Percentiles rank a stretch among this genome's conserved stretches.
phyloP scores from a whole-genome alignment of 2,888 invertebrate genomes.

The Eupithecia insigniata region DNA sequence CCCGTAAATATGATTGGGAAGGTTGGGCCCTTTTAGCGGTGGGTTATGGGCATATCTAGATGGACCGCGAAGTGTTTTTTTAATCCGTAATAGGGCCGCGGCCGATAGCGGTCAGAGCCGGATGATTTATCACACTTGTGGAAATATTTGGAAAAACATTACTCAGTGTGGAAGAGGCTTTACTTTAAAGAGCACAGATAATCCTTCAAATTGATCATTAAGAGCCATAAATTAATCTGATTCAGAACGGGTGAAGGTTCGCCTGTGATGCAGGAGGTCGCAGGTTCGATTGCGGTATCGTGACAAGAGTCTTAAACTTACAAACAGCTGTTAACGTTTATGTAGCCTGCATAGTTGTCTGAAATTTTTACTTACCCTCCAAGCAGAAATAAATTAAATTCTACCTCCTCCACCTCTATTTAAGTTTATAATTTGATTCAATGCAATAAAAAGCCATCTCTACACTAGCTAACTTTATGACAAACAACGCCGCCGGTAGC shows the following conservation, averaged over 20 bases:
- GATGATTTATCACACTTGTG: constrained; percentile 65
- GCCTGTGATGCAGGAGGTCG: neutral
- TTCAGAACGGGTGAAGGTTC: neutral
- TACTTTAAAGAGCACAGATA: neutral
- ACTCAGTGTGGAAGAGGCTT: constrained; percentile 45
- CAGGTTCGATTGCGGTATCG: neutral
- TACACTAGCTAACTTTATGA: constrained; percentile 33
- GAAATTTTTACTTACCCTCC: neutral
- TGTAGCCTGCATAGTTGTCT: too few relatives aligned
- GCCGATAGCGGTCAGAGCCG: constrained; percentile 63
- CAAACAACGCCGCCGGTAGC: constrained; percentile 40
- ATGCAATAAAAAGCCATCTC: constrained; percentile 35
- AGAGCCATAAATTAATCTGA: neutral
- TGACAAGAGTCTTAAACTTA: too few relatives aligned
- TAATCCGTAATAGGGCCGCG: constrained; percentile 74
- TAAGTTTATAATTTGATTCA: neutral
- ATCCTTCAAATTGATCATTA: neutral
- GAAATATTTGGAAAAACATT: constrained; percentile 54
- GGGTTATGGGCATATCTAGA: constrained; percentile 61
- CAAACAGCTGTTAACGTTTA: neutral
- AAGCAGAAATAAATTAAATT: neutral
- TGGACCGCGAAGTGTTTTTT: constrained; percentile 75
- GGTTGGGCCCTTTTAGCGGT: constrained; percentile 25
- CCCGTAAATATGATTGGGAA: constrained; percentile 28
- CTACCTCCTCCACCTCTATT: too few relatives aligned